A percentile compares a stretch with the other conserved stretches of the same genome.
These are phyloP conservation scores for Patella pellucida DNA, from an alignment of 2,888 invertebrate genomes.

Conservation along the genomic window DNA sequence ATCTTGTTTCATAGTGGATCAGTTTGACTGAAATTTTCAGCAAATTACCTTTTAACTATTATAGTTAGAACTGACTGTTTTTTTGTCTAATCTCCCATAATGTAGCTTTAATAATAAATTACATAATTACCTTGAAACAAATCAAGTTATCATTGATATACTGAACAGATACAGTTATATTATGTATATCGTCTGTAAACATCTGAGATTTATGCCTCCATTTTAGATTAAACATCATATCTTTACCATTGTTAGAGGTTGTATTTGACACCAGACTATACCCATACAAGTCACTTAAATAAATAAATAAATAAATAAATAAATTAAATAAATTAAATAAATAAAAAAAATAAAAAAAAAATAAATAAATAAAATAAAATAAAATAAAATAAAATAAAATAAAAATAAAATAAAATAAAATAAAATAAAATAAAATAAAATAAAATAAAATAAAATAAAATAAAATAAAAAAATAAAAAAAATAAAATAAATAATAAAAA, in stretches of 20 bases:
- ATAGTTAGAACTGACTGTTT: no score
- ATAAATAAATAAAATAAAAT: neutral
- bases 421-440: no score
- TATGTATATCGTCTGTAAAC: constrained; percentile 32
- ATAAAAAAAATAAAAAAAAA: neutral
- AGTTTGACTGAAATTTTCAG: no score
- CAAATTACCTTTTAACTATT: no score
- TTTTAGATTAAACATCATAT: constrained; percentile 8
- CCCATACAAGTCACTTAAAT: constrained; percentile 7
- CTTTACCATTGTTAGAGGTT: constrained; percentile 12
- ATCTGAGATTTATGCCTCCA: constrained; percentile 29
- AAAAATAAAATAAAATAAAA: no score
- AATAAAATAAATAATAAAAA: no score
- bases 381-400: no score
- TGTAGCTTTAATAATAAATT: no score
- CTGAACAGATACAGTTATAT: constrained; percentile 22
- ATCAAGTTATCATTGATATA: constrained; percentile 17
- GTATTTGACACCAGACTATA: constrained; percentile 13
- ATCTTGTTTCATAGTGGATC: no score
- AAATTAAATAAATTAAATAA: neutral
- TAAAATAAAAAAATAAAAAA: no score
- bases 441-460: no score
- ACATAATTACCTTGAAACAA: constrained; percentile 20
- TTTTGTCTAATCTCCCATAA: no score
- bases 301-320: neutral